Percentiles rank a stretch among this genome's conserved stretches.
Conservation (phyloP, 2,113 vertebrate species). For the Dasyurus viverrinus region DNA sequence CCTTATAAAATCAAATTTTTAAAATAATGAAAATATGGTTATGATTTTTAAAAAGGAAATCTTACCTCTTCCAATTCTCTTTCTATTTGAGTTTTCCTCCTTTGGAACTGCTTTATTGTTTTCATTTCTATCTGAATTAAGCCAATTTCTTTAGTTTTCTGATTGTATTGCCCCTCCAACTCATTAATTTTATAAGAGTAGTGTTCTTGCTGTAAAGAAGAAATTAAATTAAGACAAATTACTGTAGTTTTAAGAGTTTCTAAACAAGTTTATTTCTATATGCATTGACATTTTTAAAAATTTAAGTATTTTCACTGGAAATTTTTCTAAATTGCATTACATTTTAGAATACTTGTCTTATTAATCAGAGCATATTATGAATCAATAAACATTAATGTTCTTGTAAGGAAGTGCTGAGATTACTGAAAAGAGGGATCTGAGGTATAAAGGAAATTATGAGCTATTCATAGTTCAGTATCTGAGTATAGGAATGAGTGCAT, state of each 20-base stretch:
- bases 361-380: background rate
- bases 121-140: conserved; percentile 88
- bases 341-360: background rate
- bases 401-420: background rate
- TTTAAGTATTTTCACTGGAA: background rate
- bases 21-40: background rate
- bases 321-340: background rate
- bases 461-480: background rate
- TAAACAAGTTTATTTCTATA: background rate
- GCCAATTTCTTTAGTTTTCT: conserved; percentile 86
- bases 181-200: conserved; percentile 82
- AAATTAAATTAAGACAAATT: conserved; percentile 35
- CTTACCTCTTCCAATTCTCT: conserved; percentile 86
- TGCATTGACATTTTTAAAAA: background rate
- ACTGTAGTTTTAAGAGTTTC: background rate
- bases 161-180: conserved; percentile 85
- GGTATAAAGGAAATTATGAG: background rate
- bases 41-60: conserved; percentile 33
- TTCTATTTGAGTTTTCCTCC: conserved; percentile 87
- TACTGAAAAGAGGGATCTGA: background rate
- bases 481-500: background rate
- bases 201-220: conserved; percentile 80
- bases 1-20: conserved; percentile 26
- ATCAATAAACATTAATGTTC: background rate
- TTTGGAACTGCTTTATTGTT: conserved; percentile 87